These are phyloP conservation scores for Campopleginae sp. DNA, from an alignment of 2,888 invertebrate species.

Conservation along the genomic window DNA sequence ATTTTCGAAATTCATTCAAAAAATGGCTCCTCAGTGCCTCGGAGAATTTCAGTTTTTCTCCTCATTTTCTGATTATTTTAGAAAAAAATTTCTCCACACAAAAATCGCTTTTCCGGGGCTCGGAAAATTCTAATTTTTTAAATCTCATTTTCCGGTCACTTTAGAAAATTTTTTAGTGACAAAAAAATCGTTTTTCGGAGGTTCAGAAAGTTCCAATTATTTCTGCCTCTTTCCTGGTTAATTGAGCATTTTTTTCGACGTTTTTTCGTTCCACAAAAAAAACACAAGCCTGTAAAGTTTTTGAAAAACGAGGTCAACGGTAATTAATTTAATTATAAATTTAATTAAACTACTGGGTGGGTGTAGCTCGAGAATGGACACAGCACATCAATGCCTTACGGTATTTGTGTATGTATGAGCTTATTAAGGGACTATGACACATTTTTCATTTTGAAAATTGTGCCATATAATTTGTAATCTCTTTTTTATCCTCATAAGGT, in stretches of 20 bases:
- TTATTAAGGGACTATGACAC: neutral
- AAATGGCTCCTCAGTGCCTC: constrained; percentile 6
- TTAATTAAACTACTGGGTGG: constrained; percentile 54
- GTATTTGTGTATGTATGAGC: neutral
- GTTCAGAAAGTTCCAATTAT: neutral
- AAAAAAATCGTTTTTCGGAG: no score
- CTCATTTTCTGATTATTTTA: neutral
- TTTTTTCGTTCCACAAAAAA: neutral
- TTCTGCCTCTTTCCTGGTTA: neutral
- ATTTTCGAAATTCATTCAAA: constrained; percentile 42
- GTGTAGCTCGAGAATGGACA: constrained; percentile 24
- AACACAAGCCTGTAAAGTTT: neutral
- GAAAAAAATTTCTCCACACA: no score
- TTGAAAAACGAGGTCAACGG: constrained; percentile 23
- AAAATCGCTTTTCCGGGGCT: no score
- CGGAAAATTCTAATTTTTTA: no score
- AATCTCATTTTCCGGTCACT: no score
- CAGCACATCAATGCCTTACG: constrained; percentile 12
- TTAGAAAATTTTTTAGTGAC: no score
- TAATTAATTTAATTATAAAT: constrained; percentile 52
- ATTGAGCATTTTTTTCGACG: neutral
- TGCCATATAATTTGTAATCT: constrained; percentile 9
- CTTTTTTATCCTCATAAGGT: constrained; percentile 14
- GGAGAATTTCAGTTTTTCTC: constrained; percentile 1
- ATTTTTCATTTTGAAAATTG: constrained; percentile 53